Evolutionary conservation across 2,797 vertebrate species (phyloP).

Genomic region (Avahi laniger): DNA sequence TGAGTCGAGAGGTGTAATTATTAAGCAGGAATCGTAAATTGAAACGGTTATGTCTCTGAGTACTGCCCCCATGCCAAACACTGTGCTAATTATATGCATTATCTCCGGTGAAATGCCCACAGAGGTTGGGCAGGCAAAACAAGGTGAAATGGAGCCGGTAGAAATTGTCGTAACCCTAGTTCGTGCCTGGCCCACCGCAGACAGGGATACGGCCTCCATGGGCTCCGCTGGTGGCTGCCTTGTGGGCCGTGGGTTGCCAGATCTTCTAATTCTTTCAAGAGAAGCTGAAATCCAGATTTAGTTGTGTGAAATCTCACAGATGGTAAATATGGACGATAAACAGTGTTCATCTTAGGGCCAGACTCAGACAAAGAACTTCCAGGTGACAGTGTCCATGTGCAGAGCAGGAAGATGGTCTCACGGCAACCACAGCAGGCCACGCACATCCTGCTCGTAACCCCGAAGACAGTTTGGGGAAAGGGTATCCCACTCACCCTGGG

Average conservation of each 20-base stretch:
- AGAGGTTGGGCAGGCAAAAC: not conserved
- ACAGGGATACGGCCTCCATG: rapidly evolving
- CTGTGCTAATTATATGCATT: not conserved
- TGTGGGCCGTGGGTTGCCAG: not conserved
- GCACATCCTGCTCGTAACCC: too few species aligned
- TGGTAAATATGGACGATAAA: not conserved
- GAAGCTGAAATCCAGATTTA: not conserved
- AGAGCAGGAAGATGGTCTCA: not conserved
- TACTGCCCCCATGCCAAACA: not conserved
- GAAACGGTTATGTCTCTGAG: not conserved
- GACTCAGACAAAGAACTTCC: not conserved
- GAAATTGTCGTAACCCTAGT: not conserved
- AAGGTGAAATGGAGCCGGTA: too few species aligned
- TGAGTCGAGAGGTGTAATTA: not conserved
- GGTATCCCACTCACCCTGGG: not conserved
- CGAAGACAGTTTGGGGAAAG: not conserved
- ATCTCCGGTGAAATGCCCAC: not conserved
- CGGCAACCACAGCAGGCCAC: rapidly evolving
- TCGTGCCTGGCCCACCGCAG: not conserved
- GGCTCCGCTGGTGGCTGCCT: not conserved
- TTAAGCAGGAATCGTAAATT: not conserved
- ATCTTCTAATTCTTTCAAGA: not conserved
- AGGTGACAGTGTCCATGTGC: too few species aligned
- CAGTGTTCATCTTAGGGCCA: not conserved
- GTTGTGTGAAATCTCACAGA: not conserved